phyloP scores from a whole-genome alignment of 2,113 vertebrate species.

The Numenius arquata region DNA sequence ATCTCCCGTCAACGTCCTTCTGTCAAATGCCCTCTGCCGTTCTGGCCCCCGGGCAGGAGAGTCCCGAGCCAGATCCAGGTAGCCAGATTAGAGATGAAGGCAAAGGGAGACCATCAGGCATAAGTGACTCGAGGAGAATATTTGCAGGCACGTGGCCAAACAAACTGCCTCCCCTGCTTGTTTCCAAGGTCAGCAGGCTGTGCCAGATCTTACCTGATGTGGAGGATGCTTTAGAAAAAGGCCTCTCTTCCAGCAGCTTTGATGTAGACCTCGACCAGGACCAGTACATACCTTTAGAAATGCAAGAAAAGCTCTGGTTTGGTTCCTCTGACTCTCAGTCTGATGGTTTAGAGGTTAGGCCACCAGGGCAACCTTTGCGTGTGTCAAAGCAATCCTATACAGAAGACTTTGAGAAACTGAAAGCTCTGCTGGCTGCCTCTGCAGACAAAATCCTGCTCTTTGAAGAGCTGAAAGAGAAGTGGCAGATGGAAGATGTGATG shows the following conservation, averaged over 20 bases:
- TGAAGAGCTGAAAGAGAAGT: background rate
- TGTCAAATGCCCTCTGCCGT: background rate
- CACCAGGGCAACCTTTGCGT: background rate
- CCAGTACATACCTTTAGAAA: background rate
- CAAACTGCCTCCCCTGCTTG: conserved; percentile 34
- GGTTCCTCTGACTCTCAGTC: conserved; percentile 36
- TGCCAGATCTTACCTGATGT: conserved; percentile 16
- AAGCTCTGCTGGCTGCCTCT: background rate
- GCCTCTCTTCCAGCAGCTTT: background rate
- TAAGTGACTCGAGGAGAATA: background rate
- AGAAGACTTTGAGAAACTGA: background rate
- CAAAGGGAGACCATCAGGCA: background rate
- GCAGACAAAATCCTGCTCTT: background rate
- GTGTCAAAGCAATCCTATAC: background rate
- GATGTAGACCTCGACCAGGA: background rate
- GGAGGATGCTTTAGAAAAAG: conserved; percentile 35
- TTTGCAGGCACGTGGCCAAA: background rate
- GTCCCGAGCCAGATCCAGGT: conserved; percentile 37
- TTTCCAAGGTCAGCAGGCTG: background rate
- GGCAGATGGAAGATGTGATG: background rate
- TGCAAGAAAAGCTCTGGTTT: background rate
- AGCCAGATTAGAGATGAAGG: conserved; percentile 37
- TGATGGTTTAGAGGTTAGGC: conserved; percentile 16
- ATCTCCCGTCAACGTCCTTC: conserved; percentile 34
- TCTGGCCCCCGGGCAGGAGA: background rate